Evolutionary conservation across 2,797 vertebrate genomes (phyloP).

Genomic region (Acrossocheilus fasciatus): DNA sequence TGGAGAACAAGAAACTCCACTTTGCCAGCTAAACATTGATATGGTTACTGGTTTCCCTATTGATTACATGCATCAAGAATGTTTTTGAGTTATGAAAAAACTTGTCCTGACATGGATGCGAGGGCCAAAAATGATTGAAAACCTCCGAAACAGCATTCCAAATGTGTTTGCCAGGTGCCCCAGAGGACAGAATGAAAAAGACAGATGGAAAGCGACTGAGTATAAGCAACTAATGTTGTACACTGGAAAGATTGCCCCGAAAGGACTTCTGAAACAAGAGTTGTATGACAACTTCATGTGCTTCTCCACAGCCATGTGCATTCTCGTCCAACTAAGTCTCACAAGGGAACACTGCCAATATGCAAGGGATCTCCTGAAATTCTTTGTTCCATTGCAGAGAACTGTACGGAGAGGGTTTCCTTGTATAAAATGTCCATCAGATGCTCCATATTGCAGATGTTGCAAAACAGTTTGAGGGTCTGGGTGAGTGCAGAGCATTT

Average conservation of each 20-base stretch:
- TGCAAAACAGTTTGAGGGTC: not conserved
- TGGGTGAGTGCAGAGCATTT: not conserved
- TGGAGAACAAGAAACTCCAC: not conserved
- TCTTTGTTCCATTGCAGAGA: not conserved
- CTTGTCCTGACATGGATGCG: conserved; percentile 8
- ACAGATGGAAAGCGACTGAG: not conserved
- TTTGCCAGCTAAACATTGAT: not conserved
- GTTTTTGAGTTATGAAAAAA: not conserved
- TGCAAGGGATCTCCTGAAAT: not conserved
- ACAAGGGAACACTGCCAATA: conserved; percentile 1
- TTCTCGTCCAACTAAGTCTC: not conserved
- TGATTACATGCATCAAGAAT: not conserved
- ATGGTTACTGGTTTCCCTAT: not conserved
- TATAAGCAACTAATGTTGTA: not conserved
- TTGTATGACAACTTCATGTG: conserved; percentile 7
- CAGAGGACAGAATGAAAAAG: not conserved
- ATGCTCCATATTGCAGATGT: conserved; percentile 1
- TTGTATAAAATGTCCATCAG: not conserved
- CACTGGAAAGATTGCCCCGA: not conserved
- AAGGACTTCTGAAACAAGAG: not conserved
- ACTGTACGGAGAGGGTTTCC: not conserved
- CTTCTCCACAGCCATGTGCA: conserved; percentile 15
- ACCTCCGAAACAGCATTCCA: not conserved
- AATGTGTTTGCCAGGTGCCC: not conserved
- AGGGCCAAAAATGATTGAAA: not conserved